Evolutionary conservation across 2,113 vertebrate species (phyloP), one percentile per base, ranked within the genome.

Genomic region (Albula goreensis): DNA sequence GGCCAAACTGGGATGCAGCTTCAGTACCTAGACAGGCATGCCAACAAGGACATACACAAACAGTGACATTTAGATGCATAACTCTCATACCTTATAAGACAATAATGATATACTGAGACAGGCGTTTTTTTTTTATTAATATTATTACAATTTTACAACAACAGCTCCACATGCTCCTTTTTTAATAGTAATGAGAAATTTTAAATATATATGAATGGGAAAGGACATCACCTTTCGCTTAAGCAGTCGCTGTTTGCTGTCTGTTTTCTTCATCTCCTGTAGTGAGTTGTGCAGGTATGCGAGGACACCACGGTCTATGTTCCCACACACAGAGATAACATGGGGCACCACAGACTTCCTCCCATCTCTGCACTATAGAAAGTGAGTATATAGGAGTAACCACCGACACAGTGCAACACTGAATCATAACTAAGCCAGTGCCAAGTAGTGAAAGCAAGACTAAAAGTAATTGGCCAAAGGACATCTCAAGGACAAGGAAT

Each of bases 1-100:
- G 5, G 97, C 94, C 90, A 99, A 93, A 84, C 94, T 94, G 53
- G 98, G 97, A 90, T 99, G 98, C 86, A 99, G 95, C 91, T 97
- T 99, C 89, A 99, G 94, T 22, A 99, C 98, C 98, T 99, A 88
- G 82, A 90, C 17, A 84, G 1, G 85, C 22, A 63, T 22, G 48
- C 19, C 78, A 5, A 83, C 60, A 53, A 53, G 81, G n/a, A 78
- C 25, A 48, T 48, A 78, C 74, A 78, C n/a, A 78, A 19, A 77
- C 74, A 78, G 74, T 12, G 60, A 22, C 17, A 19, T 22, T 5
- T 4, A 66, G 22, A 22, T 66, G 11, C 11, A 3, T 60, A 60
- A 11, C 56, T 12, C 0, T 60, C 10, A 60, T 60, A 60, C 31
- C 31, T 1, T 41, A 41, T 41, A 41, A 41, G 31, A 41, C 31